A percentile compares a stretch with the other conserved stretches of the same genome.
These are phyloP conservation scores for Phaenicophaeus curvirostris DNA, from an alignment of 2,797 vertebrate species.

Conservation along the genomic window DNA sequence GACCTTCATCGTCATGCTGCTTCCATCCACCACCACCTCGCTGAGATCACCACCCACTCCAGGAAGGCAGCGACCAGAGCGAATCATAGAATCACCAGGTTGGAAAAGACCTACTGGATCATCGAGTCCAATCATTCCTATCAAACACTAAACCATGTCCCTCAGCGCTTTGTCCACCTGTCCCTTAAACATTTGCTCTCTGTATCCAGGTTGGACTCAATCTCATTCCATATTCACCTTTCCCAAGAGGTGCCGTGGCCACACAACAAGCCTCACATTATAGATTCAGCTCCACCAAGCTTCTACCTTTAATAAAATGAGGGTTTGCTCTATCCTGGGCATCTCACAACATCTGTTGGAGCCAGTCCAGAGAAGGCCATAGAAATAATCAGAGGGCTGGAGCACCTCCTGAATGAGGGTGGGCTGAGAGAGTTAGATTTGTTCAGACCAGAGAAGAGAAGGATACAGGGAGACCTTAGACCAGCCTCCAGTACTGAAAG, in stretches of 20 bases:
- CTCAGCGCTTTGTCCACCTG: no score
- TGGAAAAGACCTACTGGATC: no score
- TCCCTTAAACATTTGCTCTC: not conserved
- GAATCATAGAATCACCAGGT: no score
- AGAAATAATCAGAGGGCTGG: no score
- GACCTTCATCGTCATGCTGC: not conserved
- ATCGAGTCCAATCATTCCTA: no score
- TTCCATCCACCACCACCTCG: rapidly evolving
- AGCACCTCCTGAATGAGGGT: no score
- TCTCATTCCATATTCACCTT: not conserved
- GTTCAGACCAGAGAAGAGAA: no score
- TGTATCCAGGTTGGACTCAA: not conserved
- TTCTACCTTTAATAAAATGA: not conserved
- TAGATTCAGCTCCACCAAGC: not conserved
- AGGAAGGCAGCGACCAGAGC: rapidly evolving
- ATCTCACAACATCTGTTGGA: not conserved
- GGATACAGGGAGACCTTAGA: no score
- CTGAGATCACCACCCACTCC: rapidly evolving
- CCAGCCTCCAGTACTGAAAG: no score
- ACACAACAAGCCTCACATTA: not conserved
- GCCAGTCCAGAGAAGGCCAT: no score
- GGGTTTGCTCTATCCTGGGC: not conserved
- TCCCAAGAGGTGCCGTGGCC: not conserved
- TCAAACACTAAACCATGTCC: no score
- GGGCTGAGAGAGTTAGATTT: no score